Evolutionary conservation across 2,797 vertebrate species (phyloP), one percentile per base, ranked within the genome.

Genomic region (Myiotriccus ornatus): DNA sequence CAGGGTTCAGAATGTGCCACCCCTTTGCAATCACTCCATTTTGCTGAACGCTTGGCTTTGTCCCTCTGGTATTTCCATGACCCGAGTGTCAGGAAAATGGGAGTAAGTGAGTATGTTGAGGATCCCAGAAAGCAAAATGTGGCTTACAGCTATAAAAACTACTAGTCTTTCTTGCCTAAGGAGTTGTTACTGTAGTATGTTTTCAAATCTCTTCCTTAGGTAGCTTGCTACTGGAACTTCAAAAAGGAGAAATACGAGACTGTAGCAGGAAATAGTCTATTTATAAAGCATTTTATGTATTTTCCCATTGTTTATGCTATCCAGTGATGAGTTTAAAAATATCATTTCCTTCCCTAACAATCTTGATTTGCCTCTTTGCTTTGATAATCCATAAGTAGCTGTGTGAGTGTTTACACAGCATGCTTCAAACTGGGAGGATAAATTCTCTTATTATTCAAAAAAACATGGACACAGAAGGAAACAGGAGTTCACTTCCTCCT

Each of bases 281-380:
- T 93, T 93, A 89, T 80, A 87, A 84, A 56, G 67, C 53, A 84
- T 90, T 94, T 90, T 76, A 77, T 79, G 65, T 16, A 68, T 86
- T 92, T 90, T 74, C 25, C 62, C 80, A 79, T 69, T 92, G 87
- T 90, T 95, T 87, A 78, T 87, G 77, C 19, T 88, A 65, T 90
- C 37, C 49, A 77, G 46, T 32, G 70, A 80, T 52, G 57, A 65
- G 80, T 94, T 96, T 84, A 87, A 97, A 97, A 96, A 94, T 91
- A 95, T 80, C 2, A 89, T 87, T 97, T 97, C 97, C 92, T 97
- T 95, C 90, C 89, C 93, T 77, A 76, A 75, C 57, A 86, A 78
- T 85, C 75, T 62, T 86, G 63, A 81, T 91, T 93, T 82, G 78
- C 68, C 43, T 71, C 41, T 84, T 82, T 82, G 22, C 70, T 95